Base-by-base conservation (phyloP, 2,797 vertebrate genomes). In the Choloepus didactylus region DNA sequence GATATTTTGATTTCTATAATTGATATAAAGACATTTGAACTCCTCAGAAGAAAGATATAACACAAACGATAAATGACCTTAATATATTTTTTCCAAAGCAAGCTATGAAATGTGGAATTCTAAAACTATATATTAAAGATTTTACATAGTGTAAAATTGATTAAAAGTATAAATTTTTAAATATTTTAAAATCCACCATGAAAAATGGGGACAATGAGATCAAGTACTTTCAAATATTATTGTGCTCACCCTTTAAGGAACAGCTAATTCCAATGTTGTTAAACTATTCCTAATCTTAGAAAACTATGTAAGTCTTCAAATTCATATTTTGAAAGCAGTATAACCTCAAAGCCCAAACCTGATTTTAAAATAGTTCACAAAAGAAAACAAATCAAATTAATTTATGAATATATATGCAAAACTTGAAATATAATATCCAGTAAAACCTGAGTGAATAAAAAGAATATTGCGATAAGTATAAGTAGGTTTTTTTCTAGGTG, bases 21-120 rank as follows among this genome's bases (percentile, higher is more conserved):
- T 90, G 60, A 41, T 87, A 29, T 83, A 89, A 92, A 95, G 66
- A 35, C 92, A 67, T 97, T 67, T 89, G 23, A 80, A 85, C 6
- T 87, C 82, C 23, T 76, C 87, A 19, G 66, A 81, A 88, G 60
- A 95, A 93, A 93, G 70, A 79, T 59, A 80, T 35, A 83, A 44
- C 23, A 91, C 79, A 91, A 80, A 91, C 73, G 38, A 83, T 86
- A 94, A 89, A 41, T 91, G 73, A 44, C 21, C 82, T 29, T 89
- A 75, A 91, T 69, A 75, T 21, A 75, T 11, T 64, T 95, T 88
- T 93, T 80, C 70, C 46, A 70, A 81, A 76, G 11, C 56, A 93
- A 89, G n/a, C 5, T 56, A 95, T 23, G 49, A 89, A 93, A 94
- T 8, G 41, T 93, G 56, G 62, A 87, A 35, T 60, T 94, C 18